These are phyloP conservation scores for Mormyrus hasselquistii DNA, from an alignment of 2,797 vertebrate genomes.

Conservation along the genomic window DNA sequence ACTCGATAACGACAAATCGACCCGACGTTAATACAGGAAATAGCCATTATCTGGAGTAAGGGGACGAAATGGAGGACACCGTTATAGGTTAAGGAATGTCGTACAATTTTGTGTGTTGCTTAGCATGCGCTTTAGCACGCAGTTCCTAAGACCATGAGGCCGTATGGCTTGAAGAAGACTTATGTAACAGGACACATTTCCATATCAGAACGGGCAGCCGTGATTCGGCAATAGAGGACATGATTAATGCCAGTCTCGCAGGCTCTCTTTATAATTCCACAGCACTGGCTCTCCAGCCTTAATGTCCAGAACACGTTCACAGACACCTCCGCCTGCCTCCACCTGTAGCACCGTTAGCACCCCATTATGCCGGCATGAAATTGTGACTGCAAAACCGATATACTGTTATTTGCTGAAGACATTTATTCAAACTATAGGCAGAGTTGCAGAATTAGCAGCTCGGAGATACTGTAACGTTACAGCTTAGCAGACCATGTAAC, in stretches of 20 bases:
- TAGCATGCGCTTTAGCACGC: background rate
- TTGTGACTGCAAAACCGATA: background rate
- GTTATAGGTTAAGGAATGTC: background rate
- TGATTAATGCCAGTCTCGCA: background rate
- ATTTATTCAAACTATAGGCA: background rate
- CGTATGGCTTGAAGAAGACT: background rate
- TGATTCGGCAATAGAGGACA: conserved; percentile 1
- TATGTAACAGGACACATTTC: conserved; percentile 14
- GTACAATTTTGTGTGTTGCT: background rate
- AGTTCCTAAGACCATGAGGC: background rate
- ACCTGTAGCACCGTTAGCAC: background rate
- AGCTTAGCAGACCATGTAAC: background rate
- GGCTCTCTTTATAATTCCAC: background rate
- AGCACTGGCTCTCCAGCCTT: background rate
- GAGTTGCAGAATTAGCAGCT: background rate
- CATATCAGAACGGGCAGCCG: conserved; percentile 8
- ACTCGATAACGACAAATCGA: background rate
- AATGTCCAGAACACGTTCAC: background rate
- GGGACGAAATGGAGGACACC: background rate
- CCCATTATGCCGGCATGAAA: background rate
- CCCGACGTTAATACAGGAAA: background rate
- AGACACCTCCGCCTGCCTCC: background rate
- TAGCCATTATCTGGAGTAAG: background rate
- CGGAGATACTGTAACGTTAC: background rate
- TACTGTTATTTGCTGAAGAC: background rate